Conservation (phyloP, 2,888 invertebrate species). For the Trilocha varians region DNA sequence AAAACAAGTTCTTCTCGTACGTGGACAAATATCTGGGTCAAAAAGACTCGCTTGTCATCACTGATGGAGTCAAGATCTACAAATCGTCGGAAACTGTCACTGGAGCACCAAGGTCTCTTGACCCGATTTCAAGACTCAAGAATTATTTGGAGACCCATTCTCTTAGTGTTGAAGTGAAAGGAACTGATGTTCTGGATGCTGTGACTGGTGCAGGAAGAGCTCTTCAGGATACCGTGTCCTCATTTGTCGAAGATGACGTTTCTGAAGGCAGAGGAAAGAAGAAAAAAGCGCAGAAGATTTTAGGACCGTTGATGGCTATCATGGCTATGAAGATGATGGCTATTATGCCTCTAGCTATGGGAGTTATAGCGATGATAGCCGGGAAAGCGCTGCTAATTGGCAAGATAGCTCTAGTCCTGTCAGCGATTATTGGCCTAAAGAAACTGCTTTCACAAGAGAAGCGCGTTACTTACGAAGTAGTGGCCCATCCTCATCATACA, state of each 20-base stretch:
- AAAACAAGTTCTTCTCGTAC: slow-evolving; percentile 89
- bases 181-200: slow-evolving; percentile 85
- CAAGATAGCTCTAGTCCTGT: slow-evolving; percentile 87
- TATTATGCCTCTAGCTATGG: slow-evolving; percentile 83
- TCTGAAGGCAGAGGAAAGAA: slow-evolving; percentile 85
- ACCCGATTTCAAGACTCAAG: slow-evolving; percentile 80
- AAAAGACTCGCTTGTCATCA: slow-evolving; percentile 84
- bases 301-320: slow-evolving; percentile 83
- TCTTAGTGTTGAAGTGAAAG: slow-evolving; percentile 87
- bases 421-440: slow-evolving; percentile 88
- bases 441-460: slow-evolving; percentile 86
- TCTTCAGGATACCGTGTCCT: slow-evolving; percentile 81
- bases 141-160: slow-evolving; percentile 86
- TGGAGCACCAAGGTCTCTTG: slow-evolving; percentile 83
- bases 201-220: slow-evolving; percentile 87
- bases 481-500: slow-evolving; percentile 87
- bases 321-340: slow-evolving; percentile 86
- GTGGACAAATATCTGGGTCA: slow-evolving; percentile 88
- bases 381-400: slow-evolving; percentile 89
- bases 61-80: slow-evolving; percentile 88
- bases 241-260: slow-evolving; percentile 73
- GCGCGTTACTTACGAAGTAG: slow-evolving; percentile 90
- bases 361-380: slow-evolving; percentile 87
- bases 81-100: slow-evolving; percentile 80
- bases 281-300: slow-evolving; percentile 84